A percentile compares a stretch with the other conserved stretches of the same genome.
Conservation (phyloP, 2,797 vertebrate species). For the Dendrocincla fuliginosa region DNA sequence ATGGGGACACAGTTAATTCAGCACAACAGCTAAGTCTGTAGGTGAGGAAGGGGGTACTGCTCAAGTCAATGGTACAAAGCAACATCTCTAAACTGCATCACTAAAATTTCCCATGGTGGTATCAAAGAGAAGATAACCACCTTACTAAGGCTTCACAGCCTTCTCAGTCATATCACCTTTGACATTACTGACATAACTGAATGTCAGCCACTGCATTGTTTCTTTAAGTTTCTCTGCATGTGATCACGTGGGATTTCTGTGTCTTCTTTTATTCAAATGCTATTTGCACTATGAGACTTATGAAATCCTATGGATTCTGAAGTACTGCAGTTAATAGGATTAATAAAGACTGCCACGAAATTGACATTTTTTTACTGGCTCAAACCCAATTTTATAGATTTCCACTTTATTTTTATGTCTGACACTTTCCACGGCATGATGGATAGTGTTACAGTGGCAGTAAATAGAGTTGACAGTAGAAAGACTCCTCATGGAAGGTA, state of each 20-base stretch:
- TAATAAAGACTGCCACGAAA: constrained; percentile 12
- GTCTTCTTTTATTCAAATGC: background rate
- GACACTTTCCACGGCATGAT: background rate
- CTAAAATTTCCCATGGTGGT: background rate
- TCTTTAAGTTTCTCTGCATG: background rate
- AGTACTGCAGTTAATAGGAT: constrained; percentile 18
- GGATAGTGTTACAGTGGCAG: constrained; percentile 6
- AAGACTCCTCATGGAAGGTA: background rate
- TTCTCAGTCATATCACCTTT: background rate
- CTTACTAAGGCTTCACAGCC: background rate
- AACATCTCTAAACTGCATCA: background rate
- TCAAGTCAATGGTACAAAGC: background rate
- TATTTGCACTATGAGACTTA: background rate
- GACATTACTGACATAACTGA: background rate
- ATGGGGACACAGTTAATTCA: background rate
- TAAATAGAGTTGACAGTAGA: background rate
- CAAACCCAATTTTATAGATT: constrained; percentile 52
- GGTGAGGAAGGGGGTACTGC: background rate
- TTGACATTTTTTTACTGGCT: constrained; percentile 25
- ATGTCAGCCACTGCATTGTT: background rate
- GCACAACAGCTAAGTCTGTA: background rate
- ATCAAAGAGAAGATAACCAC: background rate
- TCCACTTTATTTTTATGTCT: constrained; percentile 49
- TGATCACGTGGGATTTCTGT: background rate
- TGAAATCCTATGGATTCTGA: background rate